Evolutionary conservation across 2,797 vertebrate species (phyloP).

Genomic region (Enteromius thamalakanensis): DNA sequence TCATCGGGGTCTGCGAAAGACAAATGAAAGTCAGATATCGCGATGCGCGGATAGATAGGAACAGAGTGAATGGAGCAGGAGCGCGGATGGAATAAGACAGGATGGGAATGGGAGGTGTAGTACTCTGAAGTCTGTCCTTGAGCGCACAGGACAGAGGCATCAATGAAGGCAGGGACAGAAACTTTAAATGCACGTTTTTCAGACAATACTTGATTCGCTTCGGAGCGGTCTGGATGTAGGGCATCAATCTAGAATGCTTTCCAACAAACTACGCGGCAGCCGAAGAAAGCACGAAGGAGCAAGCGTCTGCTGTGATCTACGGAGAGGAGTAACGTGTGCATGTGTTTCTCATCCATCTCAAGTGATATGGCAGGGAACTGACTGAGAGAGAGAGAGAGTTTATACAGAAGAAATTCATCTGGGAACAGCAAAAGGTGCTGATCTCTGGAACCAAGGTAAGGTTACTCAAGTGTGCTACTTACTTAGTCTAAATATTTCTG

Average conservation of each 20-base stretch:
- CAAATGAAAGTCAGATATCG: neutral
- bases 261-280: constrained; percentile 52
- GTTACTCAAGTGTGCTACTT: constrained; percentile 15
- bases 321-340: constrained; percentile 32
- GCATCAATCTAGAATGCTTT: constrained; percentile 49
- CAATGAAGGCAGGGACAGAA: constrained; percentile 42
- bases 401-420: constrained; percentile 16
- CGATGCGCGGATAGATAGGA: constrained; percentile 60
- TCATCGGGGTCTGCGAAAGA: neutral
- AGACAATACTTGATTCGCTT: constrained; percentile 30
- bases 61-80: constrained; percentile 50
- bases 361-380: constrained; percentile 13
- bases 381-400: constrained; percentile 21
- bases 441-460: constrained; percentile 44
- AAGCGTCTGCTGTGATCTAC: constrained; percentile 39
- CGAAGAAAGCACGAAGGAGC: constrained; percentile 39
- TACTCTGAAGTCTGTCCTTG: constrained; percentile 77
- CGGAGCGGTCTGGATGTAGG: constrained; percentile 46
- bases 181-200: constrained; percentile 40
- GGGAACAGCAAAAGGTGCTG: constrained; percentile 26
- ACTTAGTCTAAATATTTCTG: neutral
- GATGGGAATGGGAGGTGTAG: constrained; percentile 58
- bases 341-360: constrained; percentile 15
- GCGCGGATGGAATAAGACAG: constrained; percentile 42
- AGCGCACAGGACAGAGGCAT: constrained; percentile 60